Evolutionary conservation across 2,888 invertebrate genomes (phyloP), one percentile per base, ranked within the genome.

Genomic region (Suillia variegata): DNA sequence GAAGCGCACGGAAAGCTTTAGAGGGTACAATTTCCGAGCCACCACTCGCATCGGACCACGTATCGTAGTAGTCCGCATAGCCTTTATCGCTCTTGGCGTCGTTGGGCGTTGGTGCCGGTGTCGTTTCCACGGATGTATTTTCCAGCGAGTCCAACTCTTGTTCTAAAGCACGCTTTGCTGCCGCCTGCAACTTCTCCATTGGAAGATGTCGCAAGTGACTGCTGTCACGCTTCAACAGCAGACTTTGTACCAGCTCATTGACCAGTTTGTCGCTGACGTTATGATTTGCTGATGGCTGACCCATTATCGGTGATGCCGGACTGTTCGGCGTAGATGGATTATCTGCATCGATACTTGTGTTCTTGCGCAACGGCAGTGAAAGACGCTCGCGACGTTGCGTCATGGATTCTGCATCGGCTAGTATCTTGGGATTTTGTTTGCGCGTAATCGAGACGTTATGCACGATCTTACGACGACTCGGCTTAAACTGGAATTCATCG

Each of bases 241-340:
- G 79, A 73, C 86, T 87, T 70, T 86, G 85, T 3, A 87, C 85
- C 56, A 87, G 73, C 71, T 87, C 87, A 58, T 84, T 84, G 2
- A 87, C 86, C 26, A 87, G 74, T 66, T 85, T 83, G 61, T 87
- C 87, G 67, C 84, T 86, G 13, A 83, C 75, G 18, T 67, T 22
- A 0, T 79, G 80, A 13, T 84, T 83, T 10, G 82, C 83, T 15
- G 82, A 78, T 2, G 84, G 83, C 8, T 85, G 84, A 0, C 74
- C 76, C 50, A 76, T 64, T 26, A 79, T 79, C 6, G 81, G 82
- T 0, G 80, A 81, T 15, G 76, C 79, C 13, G 84, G 84, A 55
- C 85, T 83, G 15, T 85, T 85, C 47, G 85, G 85, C 1, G 84
- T 84, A 2, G 84, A 84, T 12, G 83, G 79, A 69, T 84, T 85